phyloP scores from a whole-genome alignment of 2,113 vertebrate genomes.

The Emberiza fucata region DNA sequence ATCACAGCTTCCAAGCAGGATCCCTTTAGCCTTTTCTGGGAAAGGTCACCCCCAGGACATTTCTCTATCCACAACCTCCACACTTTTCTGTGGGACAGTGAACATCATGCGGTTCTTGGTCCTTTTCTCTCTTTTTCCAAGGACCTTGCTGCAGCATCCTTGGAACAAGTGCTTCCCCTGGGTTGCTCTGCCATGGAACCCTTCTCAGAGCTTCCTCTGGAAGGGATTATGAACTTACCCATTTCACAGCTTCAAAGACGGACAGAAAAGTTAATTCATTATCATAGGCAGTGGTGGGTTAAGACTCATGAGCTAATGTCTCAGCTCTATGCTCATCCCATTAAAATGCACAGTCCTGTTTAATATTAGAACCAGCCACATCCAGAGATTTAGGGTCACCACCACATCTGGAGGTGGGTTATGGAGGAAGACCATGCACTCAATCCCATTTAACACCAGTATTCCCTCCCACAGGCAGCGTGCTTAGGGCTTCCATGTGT shows the following conservation, averaged over 20 bases:
- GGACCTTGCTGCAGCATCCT: neutral
- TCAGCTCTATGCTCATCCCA: neutral
- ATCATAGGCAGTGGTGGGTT: neutral
- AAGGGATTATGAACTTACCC: neutral
- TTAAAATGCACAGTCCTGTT: neutral
- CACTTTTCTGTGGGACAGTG: neutral
- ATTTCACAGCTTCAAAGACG: neutral
- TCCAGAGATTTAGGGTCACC: neutral
- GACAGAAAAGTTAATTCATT: neutral
- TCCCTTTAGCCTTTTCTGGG: neutral
- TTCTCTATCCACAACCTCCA: neutral
- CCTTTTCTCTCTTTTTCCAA: neutral
- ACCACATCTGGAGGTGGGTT: neutral
- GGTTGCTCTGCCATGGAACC: neutral
- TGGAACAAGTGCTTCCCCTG: neutral
- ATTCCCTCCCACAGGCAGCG: neutral
- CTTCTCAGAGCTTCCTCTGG: neutral
- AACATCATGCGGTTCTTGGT: neutral
- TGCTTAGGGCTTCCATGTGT: neutral
- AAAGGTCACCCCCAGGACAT: neutral
- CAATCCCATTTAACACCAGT: neutral
- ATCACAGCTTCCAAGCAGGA: neutral
- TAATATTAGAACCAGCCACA: neutral
- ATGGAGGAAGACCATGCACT: neutral
- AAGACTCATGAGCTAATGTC: neutral